Conservation (phyloP, 2,797 vertebrate genomes). For the Characodon lateralis region DNA sequence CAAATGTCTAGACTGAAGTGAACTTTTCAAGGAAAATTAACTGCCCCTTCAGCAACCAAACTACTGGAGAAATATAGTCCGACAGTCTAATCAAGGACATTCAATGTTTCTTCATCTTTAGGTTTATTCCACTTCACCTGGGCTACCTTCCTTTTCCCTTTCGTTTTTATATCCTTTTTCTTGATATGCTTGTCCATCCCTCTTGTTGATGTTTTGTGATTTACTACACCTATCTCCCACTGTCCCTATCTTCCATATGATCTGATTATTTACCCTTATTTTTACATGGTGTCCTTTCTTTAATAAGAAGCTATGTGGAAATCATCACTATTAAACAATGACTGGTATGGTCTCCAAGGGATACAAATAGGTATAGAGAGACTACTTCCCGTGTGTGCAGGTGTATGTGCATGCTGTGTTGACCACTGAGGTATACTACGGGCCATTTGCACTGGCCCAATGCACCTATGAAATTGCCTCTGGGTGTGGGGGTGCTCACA, state of each 20-base stretch:
- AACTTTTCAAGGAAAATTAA: slow-evolving; percentile 60
- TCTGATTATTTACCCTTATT: slow-evolving; percentile 36
- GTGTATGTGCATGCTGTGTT: slow-evolving; percentile 64
- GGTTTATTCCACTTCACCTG: slow-evolving; percentile 50
- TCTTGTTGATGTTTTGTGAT: slow-evolving; percentile 36
- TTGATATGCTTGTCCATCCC: slow-evolving; percentile 54
- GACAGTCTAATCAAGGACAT: slow-evolving; percentile 66
- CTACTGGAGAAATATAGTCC: slow-evolving; percentile 63
- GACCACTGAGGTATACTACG: slow-evolving; percentile 75
- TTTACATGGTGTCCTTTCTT: slow-evolving; percentile 35
- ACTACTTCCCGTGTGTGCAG: slow-evolving; percentile 24
- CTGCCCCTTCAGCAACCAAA: slow-evolving; percentile 51
- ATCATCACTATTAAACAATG: slow-evolving; percentile 47
- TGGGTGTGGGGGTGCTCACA: slow-evolving; percentile 84
- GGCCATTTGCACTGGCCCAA: slow-evolving; percentile 83
- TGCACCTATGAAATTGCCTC: slow-evolving; percentile 84
- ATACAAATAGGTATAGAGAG: slow-evolving; percentile 30
- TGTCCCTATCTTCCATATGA: slow-evolving; percentile 41
- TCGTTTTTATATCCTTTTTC: slow-evolving; percentile 42
- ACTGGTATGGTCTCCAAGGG: slow-evolving; percentile 17
- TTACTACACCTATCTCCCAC: slow-evolving; percentile 43
- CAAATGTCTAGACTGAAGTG: slow-evolving; percentile 57
- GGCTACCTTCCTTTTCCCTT: slow-evolving; percentile 36
- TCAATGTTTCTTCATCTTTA: slow-evolving; percentile 45
- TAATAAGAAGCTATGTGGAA: slow-evolving; percentile 49